phyloP scores from a whole-genome alignment of 1,140 invertebrate species.

The Propsilocerus akamusi region DNA sequence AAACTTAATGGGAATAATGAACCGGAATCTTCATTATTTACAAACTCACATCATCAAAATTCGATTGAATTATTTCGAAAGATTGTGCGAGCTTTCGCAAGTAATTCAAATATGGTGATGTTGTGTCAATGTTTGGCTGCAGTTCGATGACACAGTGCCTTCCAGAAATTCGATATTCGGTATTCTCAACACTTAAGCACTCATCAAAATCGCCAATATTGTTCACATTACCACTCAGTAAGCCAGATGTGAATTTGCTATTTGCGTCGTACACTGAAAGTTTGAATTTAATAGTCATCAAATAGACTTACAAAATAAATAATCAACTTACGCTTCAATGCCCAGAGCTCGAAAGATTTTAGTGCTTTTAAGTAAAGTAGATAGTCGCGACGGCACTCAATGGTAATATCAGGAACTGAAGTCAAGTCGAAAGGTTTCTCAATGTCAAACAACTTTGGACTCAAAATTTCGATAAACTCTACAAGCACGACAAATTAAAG shows the following conservation, averaged over 20 bases:
- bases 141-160: conserved; percentile 41
- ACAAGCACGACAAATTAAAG: conserved; percentile 6
- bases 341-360: conserved; percentile 23
- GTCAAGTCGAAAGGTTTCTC: conserved; percentile 19
- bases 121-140: conserved; percentile 28
- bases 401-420: conserved; percentile 14
- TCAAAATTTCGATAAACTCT: conserved; percentile 19
- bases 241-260: conserved; percentile 35
- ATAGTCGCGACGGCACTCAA: conserved; percentile 16
- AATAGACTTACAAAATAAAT: neutral
- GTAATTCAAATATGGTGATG: conserved; percentile 24
- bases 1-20: neutral
- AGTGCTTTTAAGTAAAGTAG: conserved; percentile 15
- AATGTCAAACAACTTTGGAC: conserved; percentile 14
- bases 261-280: conserved; percentile 38
- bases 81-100: conserved; percentile 36
- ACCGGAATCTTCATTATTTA: neutral
- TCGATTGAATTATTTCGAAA: conserved; percentile 39
- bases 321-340: conserved; percentile 9
- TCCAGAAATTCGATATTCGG: conserved; percentile 26
- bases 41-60: conserved; percentile 36
- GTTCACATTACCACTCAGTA: conserved; percentile 43
- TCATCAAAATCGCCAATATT: conserved; percentile 43
- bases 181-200: conserved; percentile 27
- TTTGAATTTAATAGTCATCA: conserved; percentile 5